Percentiles rank a stretch among this genome's conserved stretches.
Evolutionary conservation across 2,797 vertebrate genomes (phyloP).

Genomic region (Echeneis naucrates): DNA sequence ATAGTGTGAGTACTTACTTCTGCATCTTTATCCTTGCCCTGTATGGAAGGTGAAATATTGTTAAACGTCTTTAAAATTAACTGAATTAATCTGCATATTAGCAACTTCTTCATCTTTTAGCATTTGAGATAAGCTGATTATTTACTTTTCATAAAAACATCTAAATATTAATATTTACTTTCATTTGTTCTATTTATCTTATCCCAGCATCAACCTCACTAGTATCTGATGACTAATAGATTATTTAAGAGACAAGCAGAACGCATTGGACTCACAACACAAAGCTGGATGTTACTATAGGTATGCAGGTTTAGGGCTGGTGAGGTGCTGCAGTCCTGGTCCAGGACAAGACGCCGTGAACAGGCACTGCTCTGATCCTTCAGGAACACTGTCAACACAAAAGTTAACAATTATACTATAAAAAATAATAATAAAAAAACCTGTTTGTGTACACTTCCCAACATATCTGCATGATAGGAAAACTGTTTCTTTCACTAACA

Average conservation of each 20-base stretch:
- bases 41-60: conserved; percentile 33
- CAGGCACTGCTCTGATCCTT: conserved; percentile 78
- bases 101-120: background rate
- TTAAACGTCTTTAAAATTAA: conserved; percentile 11
- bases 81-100: background rate
- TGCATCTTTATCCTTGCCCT: conserved; percentile 62
- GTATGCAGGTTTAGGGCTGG: conserved; percentile 67
- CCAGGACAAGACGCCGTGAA: conserved; percentile 64
- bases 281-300: conserved; percentile 66
- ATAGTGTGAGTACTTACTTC: conserved; percentile 59
- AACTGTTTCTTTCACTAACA: no score
- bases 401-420: background rate
- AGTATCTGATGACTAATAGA: background rate
- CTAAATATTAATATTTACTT: no score
- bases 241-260: background rate
- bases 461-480: background rate
- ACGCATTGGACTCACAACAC: conserved; percentile 73
- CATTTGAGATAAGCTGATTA: no score
- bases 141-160: no score
- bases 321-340: conserved; percentile 72
- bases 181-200: no score
- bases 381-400: conserved; percentile 76
- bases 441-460: background rate
- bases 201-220: background rate
- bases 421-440: no score